Evolutionary conservation across 2,113 vertebrate species (phyloP).

Genomic region (Ammospiza caudacuta): DNA sequence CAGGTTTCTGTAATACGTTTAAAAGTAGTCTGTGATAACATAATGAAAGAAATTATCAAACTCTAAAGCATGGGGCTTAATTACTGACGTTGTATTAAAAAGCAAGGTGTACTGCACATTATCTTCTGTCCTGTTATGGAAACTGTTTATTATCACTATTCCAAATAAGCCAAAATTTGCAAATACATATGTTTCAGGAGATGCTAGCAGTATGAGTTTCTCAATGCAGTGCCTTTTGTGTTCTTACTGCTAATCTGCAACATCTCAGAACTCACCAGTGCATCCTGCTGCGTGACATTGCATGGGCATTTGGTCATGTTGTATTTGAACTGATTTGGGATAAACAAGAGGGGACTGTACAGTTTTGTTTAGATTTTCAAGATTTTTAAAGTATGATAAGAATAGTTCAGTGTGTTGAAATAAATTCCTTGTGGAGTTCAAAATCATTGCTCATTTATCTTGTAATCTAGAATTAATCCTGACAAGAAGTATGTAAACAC

Average conservation of each 20-base stretch:
- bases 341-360: neutral
- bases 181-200: neutral
- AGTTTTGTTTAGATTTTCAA: conserved; percentile 30
- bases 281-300: neutral
- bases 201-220: neutral
- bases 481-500: neutral
- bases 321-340: neutral
- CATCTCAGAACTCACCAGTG: neutral
- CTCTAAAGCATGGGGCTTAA: neutral
- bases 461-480: neutral
- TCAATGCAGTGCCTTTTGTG: neutral
- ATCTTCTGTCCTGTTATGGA: neutral
- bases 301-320: neutral
- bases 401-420: neutral
- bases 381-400: neutral
- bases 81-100: neutral
- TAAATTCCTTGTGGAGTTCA: neutral
- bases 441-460: neutral
- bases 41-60: neutral
- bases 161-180: neutral
- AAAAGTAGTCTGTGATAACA: neutral
- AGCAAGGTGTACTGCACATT: neutral
- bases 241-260: neutral
- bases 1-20: neutral
- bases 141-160: neutral